Evolutionary conservation across 2,888 invertebrate genomes (phyloP), one percentile per base, ranked within the genome.

Genomic region (Chesias legatella): DNA sequence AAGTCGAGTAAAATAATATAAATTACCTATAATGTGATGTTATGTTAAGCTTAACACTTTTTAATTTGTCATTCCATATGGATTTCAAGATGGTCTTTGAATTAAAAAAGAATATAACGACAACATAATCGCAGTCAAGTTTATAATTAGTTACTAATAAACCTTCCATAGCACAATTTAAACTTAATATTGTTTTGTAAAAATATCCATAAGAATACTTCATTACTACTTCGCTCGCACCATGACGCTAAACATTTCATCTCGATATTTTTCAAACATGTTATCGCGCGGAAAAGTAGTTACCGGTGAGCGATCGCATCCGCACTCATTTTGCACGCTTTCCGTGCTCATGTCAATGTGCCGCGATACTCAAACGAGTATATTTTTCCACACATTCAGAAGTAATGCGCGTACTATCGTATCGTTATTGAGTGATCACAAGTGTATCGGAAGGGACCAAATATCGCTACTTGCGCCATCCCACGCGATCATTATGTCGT

Each of bases 231-330:
- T n/a, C 1, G 33, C 45, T 36, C 28, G 23, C 24, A 27, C 33
- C 25, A 37, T 43, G 20, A 41, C 36, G 42, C 37, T 42, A 27
- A 39, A 39, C 45, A 33, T 45, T 33, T 10, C 22, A 34, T 33
- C 33, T 29, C 24, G 67, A 74, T 79, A 72, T 75, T 79, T 75
- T 71, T 67, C 58, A 58, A 61, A 65, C 74, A 77, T 79, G 50
- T 50, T 82, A 80, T 82, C 80, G 67, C 63, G 64, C 79, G 82
- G 83, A 81, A 83, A 79, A 78, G 82, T 82, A 85, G 85, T 88
- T 86, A 86, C 86, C 84, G 86, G 86, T 73, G 61, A 56, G 61
- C 69, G 73, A 83, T 83, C 79, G 73, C 77, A 73, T 78, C 81
- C 81, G 75, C 43, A 48, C 75, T 75, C 76, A 69, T 78, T 79